phyloP scores from a whole-genome alignment of 1,140 invertebrate species.

The Bombus waltoni region DNA sequence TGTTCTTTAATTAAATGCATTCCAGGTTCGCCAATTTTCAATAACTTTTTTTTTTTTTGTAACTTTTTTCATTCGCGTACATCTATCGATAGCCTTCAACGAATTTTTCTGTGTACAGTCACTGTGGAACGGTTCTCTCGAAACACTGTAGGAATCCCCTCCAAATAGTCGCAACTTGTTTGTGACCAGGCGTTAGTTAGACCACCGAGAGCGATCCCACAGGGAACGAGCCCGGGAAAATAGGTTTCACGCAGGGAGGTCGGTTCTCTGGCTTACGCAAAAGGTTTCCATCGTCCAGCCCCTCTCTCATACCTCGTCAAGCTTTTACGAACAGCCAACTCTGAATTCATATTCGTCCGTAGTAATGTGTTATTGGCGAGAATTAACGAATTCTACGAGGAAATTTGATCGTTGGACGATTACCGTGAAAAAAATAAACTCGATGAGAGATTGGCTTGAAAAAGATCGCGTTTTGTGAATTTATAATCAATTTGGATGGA shows the following conservation, averaged over 20 bases:
- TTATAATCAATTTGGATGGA: not conserved
- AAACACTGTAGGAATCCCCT: not conserved
- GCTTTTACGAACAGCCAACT: conserved; percentile 8
- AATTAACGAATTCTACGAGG: not conserved
- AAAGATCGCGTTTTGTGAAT: not conserved
- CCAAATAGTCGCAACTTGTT: conserved; percentile 46
- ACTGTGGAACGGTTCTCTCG: not conserved
- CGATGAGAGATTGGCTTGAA: not conserved
- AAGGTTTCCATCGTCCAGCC: conserved; percentile 9
- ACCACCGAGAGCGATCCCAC: not conserved
- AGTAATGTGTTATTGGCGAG: not conserved
- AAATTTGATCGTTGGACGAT: not conserved
- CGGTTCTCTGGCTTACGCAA: not conserved
- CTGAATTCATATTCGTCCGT: not conserved
- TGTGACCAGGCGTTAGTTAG: not conserved
- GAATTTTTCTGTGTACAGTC: not conserved
- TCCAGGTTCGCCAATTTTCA: too few species aligned
- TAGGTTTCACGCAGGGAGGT: conserved; percentile 22
- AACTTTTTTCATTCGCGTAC: not conserved
- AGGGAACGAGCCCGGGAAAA: conserved; percentile 7
- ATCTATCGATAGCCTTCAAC: too few species aligned
- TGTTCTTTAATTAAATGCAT: not conserved
- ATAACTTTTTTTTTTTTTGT: too few species aligned
- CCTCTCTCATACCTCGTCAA: conserved; percentile 7
- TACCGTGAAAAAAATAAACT: not conserved